Evolutionary conservation across 2,888 invertebrate species (phyloP), one percentile per base, ranked within the genome.

Genomic region (Tinea trinotella): DNA sequence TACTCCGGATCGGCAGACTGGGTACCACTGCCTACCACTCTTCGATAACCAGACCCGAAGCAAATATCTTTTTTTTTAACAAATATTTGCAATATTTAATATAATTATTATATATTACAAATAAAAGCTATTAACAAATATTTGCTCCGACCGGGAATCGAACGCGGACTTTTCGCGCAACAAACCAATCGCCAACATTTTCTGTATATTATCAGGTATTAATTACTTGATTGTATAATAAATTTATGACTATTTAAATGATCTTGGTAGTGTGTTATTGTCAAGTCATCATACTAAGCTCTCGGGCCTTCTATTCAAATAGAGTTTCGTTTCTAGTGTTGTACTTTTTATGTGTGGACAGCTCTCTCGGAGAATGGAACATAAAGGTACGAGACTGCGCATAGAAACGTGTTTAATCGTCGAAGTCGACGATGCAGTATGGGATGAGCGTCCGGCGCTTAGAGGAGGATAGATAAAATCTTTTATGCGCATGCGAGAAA

Each of bases 381-480:
- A 71, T 66, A 71, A 76, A 76, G 74, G 74, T 79, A 80, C 85
- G 84, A 78, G 79, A 64, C 76, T 65, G 63, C 67, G 85, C 85
- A 85, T 85, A 85, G 76, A 70, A 80, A 81, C 85, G 83, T 85
- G 85, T 78, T 78, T 84, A 85, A 85, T 84, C 71, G 74, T 64
- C 73, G 66, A 68, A 69, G 68, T 65, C 63, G 65, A 67, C 66
- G 76, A 75, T 76, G 75, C 73, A 70, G 62, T 67, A 62, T 64
- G 67, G 67, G 65, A 60, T 62, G 46, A 59, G 60, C 59, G 68
- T 75, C 74, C 70, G 73, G 71, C 65, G 69, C 67, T 66, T 62
- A 62, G 69, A 76, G 62, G 58, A 72, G 68, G 73, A 76, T 57
- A 63, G 58, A 64, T 68, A 71, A 55, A 56, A 49, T 61, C 61